Conservation (phyloP, 2,888 invertebrate genomes). For the Adineta ricciae region DNA sequence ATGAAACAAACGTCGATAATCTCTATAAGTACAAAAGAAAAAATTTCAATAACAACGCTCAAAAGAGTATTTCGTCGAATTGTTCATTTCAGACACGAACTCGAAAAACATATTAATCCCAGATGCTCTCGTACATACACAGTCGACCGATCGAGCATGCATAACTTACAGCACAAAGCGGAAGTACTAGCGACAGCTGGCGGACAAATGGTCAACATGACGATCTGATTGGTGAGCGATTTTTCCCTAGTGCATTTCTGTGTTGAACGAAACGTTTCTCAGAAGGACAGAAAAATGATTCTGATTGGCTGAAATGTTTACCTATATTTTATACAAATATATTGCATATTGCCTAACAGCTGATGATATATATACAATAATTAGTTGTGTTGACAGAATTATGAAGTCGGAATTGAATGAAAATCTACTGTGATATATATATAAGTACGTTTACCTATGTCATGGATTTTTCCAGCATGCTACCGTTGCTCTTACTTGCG, state of each 20-base stretch:
- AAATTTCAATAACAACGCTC: neutral
- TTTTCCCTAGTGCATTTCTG: neutral
- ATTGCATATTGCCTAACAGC: neutral
- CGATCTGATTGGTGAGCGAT: neutral
- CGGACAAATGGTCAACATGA: neutral
- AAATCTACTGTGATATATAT: too few species aligned
- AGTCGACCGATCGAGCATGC: neutral
- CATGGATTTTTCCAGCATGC: too few species aligned
- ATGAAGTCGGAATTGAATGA: too few species aligned
- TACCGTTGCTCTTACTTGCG: too few species aligned
- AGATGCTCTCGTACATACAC: neutral
- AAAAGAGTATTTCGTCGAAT: neutral
- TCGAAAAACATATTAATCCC: neutral
- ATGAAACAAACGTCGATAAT: neutral
- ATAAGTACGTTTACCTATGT: too few species aligned
- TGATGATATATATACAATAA: too few species aligned
- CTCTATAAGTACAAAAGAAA: neutral
- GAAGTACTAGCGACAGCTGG: constrained; percentile 3
- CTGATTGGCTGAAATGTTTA: neutral
- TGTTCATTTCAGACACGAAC: neutral
- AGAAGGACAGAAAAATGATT: neutral
- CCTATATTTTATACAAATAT: neutral
- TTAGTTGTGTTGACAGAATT: too few species aligned
- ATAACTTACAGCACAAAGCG: constrained; percentile 1
- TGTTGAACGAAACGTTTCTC: neutral